Evolutionary conservation across 2,888 invertebrate species (phyloP).

Genomic region (Gerosis bhagava): DNA sequence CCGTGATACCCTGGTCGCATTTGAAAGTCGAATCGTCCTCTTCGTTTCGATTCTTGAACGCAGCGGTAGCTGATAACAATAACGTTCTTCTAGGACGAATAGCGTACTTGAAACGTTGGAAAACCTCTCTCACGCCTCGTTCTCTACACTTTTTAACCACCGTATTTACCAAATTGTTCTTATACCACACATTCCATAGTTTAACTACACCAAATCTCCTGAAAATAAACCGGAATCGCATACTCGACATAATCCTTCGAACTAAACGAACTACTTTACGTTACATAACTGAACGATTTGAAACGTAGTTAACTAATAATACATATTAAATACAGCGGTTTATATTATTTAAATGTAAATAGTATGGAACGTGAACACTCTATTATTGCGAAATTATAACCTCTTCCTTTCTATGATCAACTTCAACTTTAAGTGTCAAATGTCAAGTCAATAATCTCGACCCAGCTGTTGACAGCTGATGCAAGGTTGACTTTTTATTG

Average conservation of each 20-base stretch:
- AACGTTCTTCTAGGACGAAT: conserved; percentile 59
- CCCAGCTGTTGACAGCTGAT: no score
- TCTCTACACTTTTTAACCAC: conserved; percentile 64
- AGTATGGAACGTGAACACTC: conserved; percentile 23
- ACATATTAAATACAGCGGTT: conserved; percentile 21
- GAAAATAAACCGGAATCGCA: conserved; percentile 50
- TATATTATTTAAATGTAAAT: conserved; percentile 16
- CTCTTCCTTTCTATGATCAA: conserved; percentile 40
- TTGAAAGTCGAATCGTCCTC: conserved; percentile 35
- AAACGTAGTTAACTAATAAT: background rate
- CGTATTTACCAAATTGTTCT: conserved; percentile 52
- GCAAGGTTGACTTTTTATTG: background rate
- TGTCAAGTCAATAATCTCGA: no score
- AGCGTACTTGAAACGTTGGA: conserved; percentile 61
- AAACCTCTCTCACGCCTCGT: conserved; percentile 59
- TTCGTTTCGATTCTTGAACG: conserved; percentile 52
- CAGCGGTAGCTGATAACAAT: conserved; percentile 64
- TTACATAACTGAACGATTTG: conserved; percentile 17
- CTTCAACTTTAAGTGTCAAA: background rate
- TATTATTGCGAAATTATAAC: conserved; percentile 62
- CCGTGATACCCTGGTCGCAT: conserved; percentile 56
- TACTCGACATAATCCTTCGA: conserved; percentile 46
- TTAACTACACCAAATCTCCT: conserved; percentile 56
- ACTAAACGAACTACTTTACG: background rate
- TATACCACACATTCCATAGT: conserved; percentile 62